phyloP scores from a whole-genome alignment of 64 coral and sea anemone species.

The Platygyra sinensis region DNA sequence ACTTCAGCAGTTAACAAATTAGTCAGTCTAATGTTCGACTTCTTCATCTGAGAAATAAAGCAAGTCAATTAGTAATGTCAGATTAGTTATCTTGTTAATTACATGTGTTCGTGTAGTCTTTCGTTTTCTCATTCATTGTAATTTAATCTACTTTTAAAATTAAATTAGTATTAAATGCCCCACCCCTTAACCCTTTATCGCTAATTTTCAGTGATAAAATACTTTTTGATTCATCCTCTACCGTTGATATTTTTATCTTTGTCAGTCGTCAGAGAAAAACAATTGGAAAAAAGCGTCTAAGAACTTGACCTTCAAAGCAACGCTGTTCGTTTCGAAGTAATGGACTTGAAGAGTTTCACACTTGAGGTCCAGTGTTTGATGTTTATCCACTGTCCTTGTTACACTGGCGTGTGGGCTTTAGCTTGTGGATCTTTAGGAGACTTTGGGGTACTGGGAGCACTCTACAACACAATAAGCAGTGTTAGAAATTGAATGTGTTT shows the following conservation, averaged over 20 bases:
- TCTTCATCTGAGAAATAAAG: too few species aligned
- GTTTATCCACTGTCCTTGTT: not conserved
- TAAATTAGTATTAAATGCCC: too few species aligned
- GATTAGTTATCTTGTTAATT: too few species aligned
- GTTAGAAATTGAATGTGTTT: not conserved
- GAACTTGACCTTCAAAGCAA: not conserved
- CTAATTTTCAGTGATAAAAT: too few species aligned
- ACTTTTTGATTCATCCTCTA: too few species aligned
- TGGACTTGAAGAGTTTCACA: not conserved
- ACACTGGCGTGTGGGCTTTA: slow-evolving; percentile 33
- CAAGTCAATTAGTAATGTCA: too few species aligned
- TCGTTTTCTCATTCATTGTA: too few species aligned
- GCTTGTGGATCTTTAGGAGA: slow-evolving; percentile 8
- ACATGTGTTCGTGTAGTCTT: too few species aligned
- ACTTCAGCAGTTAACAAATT: too few species aligned
- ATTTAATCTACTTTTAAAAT: too few species aligned
- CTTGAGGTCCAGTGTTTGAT: not conserved
- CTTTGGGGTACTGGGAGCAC: slow-evolving; percentile 44
- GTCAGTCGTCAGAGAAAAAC: not conserved
- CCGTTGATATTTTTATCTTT: not conserved
- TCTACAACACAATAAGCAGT: slow-evolving; percentile 1
- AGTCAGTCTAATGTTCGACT: too few species aligned
- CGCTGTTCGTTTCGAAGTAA: not conserved
- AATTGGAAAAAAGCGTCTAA: not conserved
- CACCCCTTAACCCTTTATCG: too few species aligned